Base-by-base conservation (phyloP, 2,888 invertebrate species). In the Trilocha varians region DNA sequence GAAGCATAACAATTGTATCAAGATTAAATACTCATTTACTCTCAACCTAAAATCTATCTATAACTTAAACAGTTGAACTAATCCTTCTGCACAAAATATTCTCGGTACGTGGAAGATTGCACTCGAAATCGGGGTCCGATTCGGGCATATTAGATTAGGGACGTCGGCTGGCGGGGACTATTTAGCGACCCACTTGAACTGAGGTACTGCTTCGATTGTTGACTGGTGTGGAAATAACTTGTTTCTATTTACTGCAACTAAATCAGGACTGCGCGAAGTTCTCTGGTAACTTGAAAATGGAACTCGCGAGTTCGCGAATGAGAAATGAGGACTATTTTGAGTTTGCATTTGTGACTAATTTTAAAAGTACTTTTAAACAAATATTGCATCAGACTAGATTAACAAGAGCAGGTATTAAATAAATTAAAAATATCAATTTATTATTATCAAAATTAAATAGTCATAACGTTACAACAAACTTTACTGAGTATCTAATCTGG, bases 101-200 rank as follows among this genome's bases (percentile, higher is more conserved):
- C 38, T 38, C 35, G 40, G 9, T 32, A 25, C 25, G 61, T 64
- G 56, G 59, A 69, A 71, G 74, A 70, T 71, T 68, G 70, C 69
- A 69, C 62, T 57, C 57, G 50, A 34, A 34, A 25, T 38, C 59
- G 50, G 53, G 51, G 55, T 48, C 57, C 65, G 65, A 65, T 70
- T 65, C 63, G 57, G 61, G 70, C 65, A 71, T 73, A 75, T 78
- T 77, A 74, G 74, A 78, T 77, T 73, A 77, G 65, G 70, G 63
- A 72, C 65, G 69, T 73, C 65, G 64, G 57, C 62, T 58, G 55
- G 53, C 60, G 62, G 63, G 53, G 66, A 70, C 69, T 77, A 71
- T 74, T 74, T 71, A 74, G 62, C 55, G 62, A 65, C 62, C 65
- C 60, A 66, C 67, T 73, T 64, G 61, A 64, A 59, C 60, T 50